phyloP scores from a whole-genome alignment of 2,113 vertebrate genomes.

The Osmerus mordax region DNA sequence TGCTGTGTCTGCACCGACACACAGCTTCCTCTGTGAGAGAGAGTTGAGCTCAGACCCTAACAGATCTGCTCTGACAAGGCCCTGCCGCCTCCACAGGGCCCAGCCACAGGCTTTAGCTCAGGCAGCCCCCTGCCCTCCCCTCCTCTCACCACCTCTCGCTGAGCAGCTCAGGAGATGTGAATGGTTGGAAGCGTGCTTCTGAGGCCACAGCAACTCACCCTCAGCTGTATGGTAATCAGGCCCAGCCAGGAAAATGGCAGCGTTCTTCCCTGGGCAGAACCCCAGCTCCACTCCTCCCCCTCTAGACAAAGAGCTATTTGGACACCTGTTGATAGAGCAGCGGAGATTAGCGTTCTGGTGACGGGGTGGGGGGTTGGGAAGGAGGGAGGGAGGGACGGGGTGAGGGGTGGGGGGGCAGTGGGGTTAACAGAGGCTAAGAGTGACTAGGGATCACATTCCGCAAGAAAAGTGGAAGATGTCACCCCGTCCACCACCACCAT shows the following conservation, averaged over 20 bases:
- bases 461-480: conserved; percentile 59
- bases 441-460: conserved; percentile 78
- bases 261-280: conserved; percentile 72
- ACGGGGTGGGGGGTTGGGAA: conserved; percentile 30
- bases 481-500: conserved; percentile 16
- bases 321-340: conserved; percentile 83
- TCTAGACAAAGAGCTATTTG: conserved; percentile 85
- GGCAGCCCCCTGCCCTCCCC: conserved; percentile 39
- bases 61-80: conserved; percentile 48
- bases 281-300: conserved; percentile 54
- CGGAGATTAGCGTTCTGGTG: conserved; percentile 69
- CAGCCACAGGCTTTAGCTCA: conserved; percentile 68
- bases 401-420: conserved; percentile 55
- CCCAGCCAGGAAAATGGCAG: conserved; percentile 77
- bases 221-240: conserved; percentile 92
- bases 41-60: conserved; percentile 28
- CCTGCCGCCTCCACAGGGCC: conserved; percentile 46
- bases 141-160: conserved; percentile 63
- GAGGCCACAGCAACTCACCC: conserved; percentile 60
- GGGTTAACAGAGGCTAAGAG: conserved; percentile 78
- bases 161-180: conserved; percentile 74
- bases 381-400: conserved; percentile 51
- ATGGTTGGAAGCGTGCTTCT: conserved; percentile 66
- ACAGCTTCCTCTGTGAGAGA: conserved; percentile 60
- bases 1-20: conserved; percentile 57